phyloP scores from a whole-genome alignment of 2,888 invertebrate species.

The Trachelus troglodyta region DNA sequence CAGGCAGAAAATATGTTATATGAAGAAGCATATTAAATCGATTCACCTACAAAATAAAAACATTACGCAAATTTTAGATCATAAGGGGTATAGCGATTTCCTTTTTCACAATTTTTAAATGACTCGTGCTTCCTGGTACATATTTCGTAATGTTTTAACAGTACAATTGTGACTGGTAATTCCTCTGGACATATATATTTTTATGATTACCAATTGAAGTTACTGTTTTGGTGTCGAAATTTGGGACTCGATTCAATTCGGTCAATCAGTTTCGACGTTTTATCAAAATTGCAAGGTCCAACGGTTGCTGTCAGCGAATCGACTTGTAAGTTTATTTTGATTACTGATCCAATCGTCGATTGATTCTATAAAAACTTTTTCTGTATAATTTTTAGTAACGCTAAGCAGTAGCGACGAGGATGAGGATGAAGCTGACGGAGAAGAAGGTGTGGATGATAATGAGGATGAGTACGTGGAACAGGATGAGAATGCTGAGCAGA shows the following conservation, averaged over 20 bases:
- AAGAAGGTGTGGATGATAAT: neutral
- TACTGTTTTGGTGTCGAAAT: constrained; percentile 71
- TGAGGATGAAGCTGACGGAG: constrained; percentile 2
- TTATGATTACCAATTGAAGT: constrained; percentile 71
- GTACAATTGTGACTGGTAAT: constrained; percentile 71
- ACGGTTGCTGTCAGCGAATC: constrained; percentile 12
- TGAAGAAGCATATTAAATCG: constrained; percentile 39
- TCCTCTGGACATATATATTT: constrained; percentile 70
- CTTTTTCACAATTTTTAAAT: neutral
- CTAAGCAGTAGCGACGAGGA: constrained; percentile 5
- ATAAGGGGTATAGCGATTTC: constrained; percentile 36
- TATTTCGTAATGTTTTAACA: constrained; percentile 40
- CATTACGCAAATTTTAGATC: constrained; percentile 41
- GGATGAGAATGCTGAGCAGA: neutral
- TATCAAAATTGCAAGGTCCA: constrained; percentile 26
- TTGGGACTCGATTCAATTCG: constrained; percentile 67
- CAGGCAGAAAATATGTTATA: constrained; percentile 5
- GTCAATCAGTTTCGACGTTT: constrained; percentile 69
- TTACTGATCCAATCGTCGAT: neutral
- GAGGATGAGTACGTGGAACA: neutral
- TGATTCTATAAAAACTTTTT: neutral
- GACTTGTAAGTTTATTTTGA: neutral
- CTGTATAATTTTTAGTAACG: neutral
- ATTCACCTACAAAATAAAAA: constrained; percentile 37
- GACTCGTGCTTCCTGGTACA: neutral